Percentiles rank a stretch among this genome's conserved stretches.
These are phyloP conservation scores for Corythucha ciliata DNA, from an alignment of 2,888 invertebrate species.

Conservation along the genomic window DNA sequence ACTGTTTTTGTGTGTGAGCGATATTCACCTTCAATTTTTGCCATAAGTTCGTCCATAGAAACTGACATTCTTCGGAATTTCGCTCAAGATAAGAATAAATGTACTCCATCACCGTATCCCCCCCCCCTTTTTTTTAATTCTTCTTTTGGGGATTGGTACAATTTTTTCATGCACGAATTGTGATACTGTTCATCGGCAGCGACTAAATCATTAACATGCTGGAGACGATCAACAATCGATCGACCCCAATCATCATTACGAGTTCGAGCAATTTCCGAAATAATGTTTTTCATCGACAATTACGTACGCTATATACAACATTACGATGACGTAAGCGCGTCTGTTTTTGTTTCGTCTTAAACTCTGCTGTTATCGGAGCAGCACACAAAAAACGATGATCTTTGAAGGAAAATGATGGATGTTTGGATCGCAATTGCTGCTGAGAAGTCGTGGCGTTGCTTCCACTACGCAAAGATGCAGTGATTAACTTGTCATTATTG, in stretches of 20 bases:
- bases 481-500: too few species aligned
- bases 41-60: too few species aligned
- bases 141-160: not conserved
- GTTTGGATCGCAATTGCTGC: too few species aligned
- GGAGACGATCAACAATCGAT: not conserved
- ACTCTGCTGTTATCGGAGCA: not conserved
- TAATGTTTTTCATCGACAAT: constrained; percentile 31
- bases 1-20: too few species aligned
- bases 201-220: not conserved
- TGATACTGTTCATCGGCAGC: not conserved
- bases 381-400: not conserved
- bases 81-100: too few species aligned
- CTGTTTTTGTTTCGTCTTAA: not conserved
- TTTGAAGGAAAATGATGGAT: too few species aligned
- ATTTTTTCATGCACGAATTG: constrained; percentile 1
- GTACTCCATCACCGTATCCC: too few species aligned
- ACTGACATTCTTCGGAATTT: too few species aligned
- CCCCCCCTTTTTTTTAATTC: too few species aligned
- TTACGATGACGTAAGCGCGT: not conserved
- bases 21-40: too few species aligned
- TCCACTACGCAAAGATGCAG: too few species aligned
- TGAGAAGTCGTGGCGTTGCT: too few species aligned
- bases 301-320: not conserved
- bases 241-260: constrained; percentile 7
- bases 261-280: constrained; percentile 29